Evolutionary conservation across 2,797 vertebrate genomes (phyloP).

Genomic region (Tenualosa ilisha): DNA sequence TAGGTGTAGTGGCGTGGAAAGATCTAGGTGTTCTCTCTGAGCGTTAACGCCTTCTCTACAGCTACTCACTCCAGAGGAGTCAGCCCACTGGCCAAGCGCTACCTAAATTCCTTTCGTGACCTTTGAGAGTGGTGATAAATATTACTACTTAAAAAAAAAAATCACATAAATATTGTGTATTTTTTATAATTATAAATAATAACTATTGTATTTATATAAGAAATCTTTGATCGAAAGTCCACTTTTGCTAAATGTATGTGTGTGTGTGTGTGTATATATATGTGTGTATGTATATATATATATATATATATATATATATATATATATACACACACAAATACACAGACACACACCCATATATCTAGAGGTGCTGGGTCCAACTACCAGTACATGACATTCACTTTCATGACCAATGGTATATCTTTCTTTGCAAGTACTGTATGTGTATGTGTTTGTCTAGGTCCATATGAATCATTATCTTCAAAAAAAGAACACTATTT

Average conservation of each 20-base stretch:
- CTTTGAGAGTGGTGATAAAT: constrained; percentile 48
- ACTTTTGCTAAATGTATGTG: constrained; percentile 5
- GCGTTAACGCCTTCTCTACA: neutral
- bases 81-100: neutral
- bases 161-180: constrained; percentile 50
- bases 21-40: neutral
- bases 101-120: constrained; percentile 34
- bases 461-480: constrained; percentile 67
- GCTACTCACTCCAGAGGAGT: constrained; percentile 9
- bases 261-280: no score
- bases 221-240: constrained; percentile 63
- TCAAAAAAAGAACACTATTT: constrained; percentile 56
- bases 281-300: no score
- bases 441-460: constrained; percentile 57
- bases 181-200: constrained; percentile 38
- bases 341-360: neutral
- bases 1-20: neutral
- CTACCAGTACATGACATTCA: constrained; percentile 68
- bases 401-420: constrained; percentile 56
- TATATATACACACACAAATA: no score
- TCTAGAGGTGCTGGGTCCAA: constrained; percentile 37
- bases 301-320: no score
- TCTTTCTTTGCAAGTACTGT: constrained; percentile 38
- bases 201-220: constrained; percentile 46
- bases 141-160: constrained; percentile 50